Base-by-base conservation (phyloP, 2,797 vertebrate species). In the Lycodopsis pacificus region DNA sequence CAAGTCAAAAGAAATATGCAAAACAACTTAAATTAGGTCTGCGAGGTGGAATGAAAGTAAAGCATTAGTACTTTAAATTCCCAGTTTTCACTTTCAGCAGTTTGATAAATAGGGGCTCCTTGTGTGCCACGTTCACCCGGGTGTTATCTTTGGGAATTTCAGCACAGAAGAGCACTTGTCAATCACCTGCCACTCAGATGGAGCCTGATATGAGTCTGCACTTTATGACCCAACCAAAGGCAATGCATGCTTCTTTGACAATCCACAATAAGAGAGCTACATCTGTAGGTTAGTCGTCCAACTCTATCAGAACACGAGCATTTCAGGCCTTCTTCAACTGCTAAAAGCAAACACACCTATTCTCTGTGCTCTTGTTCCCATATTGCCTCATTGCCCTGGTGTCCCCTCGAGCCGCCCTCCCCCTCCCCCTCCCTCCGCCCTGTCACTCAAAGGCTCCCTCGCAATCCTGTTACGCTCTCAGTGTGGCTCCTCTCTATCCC, bases 391-490 rank as follows among this genome's bases (percentile, higher is more conserved):
- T 10, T 1, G 15, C 36, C 58, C 20, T 10, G 17, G 1, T 11
- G 51, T 40, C 57, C 69, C 66, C 70, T 8, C 0, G 6, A 67
- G 70, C 58, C 13, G 8, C 68, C 71, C 62, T 34, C 5, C 0
- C 70, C 71, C 62, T 34, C 5, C 0, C 70, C 76, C 36, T 65
- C 64, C 34, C 73, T 20, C 64, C 25, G 1, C 20, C 78, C 76
- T 65, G 71, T 82, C 75, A 72, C 79, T 86, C 88, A 77, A 59
- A 81, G 68, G 48, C 58, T 71, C 51, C 65, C 71, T 44, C 71
- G 12, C 61, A 73, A 78, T 83, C 82, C 78, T 22, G 63, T 79
- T 77, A n/a, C 22, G 13, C 64, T 42, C 74, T 48, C 71, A 62
- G 62, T 30, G 57, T 68, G 77, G 69, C 64, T 65, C 70, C 79